Conservation (phyloP, 2,888 invertebrate genomes). For the Gibbula magus region DNA sequence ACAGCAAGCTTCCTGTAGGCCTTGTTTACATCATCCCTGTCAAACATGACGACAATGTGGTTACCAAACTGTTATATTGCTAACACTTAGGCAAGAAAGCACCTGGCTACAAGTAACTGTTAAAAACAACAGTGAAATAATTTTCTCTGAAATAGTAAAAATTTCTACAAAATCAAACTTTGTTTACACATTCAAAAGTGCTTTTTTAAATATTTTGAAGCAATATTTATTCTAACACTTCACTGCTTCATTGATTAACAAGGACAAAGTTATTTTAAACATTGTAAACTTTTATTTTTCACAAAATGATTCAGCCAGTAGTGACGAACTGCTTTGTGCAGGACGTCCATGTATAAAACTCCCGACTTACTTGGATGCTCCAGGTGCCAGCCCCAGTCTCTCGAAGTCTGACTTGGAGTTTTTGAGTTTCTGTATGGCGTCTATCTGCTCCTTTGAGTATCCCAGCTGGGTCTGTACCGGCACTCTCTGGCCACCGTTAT, state of each 20-base stretch:
- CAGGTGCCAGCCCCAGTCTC: conserved; percentile 68
- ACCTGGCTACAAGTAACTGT: too few relatives aligned
- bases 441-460: conserved; percentile 75
- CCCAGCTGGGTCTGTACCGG: conserved; percentile 71
- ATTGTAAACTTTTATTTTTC: too few relatives aligned
- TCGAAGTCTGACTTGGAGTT: conserved; percentile 73
- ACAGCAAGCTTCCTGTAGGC: conserved; percentile 75
- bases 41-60: too few relatives aligned
- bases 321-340: background rate
- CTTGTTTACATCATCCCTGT: conserved; percentile 75
- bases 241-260: background rate
- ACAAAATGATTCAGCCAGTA: background rate
- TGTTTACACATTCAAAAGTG: too few relatives aligned
- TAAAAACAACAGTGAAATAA: too few relatives aligned
- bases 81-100: too few relatives aligned
- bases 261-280: background rate
- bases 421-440: conserved; percentile 73
- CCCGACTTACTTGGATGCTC: conserved; percentile 70
- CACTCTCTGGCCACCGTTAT: conserved; percentile 71
- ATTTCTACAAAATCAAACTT: too few relatives aligned
- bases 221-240: too few relatives aligned
- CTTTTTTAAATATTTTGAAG: too few relatives aligned
- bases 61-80: too few relatives aligned
- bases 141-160: too few relatives aligned
- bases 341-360: background rate